These are phyloP conservation scores for Prochilodus magdalenae DNA, from an alignment of 2,113 vertebrate species.

Conservation along the genomic window DNA sequence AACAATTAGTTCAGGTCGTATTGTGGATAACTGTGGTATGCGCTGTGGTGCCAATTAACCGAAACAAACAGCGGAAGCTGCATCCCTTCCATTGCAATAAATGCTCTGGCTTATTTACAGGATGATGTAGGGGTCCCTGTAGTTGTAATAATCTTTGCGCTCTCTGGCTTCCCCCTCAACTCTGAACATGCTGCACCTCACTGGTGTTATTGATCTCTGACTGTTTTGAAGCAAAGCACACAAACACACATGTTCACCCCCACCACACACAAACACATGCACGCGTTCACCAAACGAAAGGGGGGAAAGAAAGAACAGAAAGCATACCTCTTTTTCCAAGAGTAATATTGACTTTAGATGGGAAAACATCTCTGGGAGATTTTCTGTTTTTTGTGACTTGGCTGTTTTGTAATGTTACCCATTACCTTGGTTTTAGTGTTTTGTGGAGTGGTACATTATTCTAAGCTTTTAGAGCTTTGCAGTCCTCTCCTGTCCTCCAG, in stretches of 20 bases:
- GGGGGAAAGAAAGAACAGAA: background rate
- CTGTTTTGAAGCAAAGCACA: background rate
- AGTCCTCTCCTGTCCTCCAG: background rate
- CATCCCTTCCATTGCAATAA: background rate
- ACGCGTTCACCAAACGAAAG: background rate
- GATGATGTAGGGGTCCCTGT: background rate
- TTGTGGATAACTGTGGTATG: background rate
- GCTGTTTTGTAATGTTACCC: constrained; percentile 26
- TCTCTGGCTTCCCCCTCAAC: background rate
- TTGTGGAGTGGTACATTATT: constrained; percentile 29
- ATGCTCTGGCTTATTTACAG: background rate
- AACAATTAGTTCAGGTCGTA: constrained; percentile 30
- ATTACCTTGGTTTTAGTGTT: background rate
- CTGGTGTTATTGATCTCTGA: constrained; percentile 18
- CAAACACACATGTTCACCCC: background rate
- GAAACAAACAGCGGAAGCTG: background rate
- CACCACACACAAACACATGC: background rate
- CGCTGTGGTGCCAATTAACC: constrained; percentile 15
- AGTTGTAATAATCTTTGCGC: background rate
- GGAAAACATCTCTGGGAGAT: constrained; percentile 2
- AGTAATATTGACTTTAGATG: constrained; percentile 7
- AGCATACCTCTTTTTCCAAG: background rate
- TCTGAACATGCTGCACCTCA: constrained; percentile 2
- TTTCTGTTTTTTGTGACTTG: background rate
- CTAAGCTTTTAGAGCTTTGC: constrained; percentile 11